Base-by-base conservation (phyloP, 2,888 invertebrate species). In the Ametastegia equiseti region DNA sequence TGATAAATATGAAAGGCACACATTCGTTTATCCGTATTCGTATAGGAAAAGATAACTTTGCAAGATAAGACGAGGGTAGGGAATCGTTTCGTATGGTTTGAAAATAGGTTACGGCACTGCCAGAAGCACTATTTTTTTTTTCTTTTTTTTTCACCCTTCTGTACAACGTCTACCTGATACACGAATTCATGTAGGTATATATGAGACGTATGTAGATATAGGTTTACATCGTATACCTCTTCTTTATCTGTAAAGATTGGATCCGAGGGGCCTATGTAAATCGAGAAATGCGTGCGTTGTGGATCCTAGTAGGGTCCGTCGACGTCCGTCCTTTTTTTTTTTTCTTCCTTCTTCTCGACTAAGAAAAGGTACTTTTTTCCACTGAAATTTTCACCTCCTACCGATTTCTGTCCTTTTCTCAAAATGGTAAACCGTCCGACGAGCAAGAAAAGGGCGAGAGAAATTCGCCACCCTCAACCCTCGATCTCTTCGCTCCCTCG, bases 161-260 rank as follows among this genome's bases (percentile, higher is more conserved):
- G n/a, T n/a, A n/a, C n/a, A n/a, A n/a, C n/a, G n/a, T n/a, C n/a
- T n/a, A n/a, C n/a, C n/a, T n/a, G n/a, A n/a, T n/a, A n/a, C n/a
- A n/a, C n/a, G n/a, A n/a, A n/a, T n/a, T n/a, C n/a, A n/a, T n/a
- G n/a, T n/a, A n/a, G n/a, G n/a, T n/a, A n/a, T n/a, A n/a, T n/a
- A n/a, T n/a, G n/a, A n/a, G n/a, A n/a, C n/a, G n/a, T n/a, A 27
- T 60, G 13, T 60, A 60, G 11, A 30, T 13, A 60, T 11, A 19
- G 19, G 19, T 54, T n/a, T 6, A 42, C 9, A 6, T 5, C 9
- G 54, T 54, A 30, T 60, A 30, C 60, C 60, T 60, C 15, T 60
- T 60, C 60, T 60, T 60, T 60, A 60, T 60, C 30, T 30, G 60
- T 30, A 13, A 60, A 60, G 60, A 60, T 60, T 60, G 30, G 60